Evolutionary conservation across 2,113 vertebrate species (phyloP).

Genomic region (Sapajus apella): DNA sequence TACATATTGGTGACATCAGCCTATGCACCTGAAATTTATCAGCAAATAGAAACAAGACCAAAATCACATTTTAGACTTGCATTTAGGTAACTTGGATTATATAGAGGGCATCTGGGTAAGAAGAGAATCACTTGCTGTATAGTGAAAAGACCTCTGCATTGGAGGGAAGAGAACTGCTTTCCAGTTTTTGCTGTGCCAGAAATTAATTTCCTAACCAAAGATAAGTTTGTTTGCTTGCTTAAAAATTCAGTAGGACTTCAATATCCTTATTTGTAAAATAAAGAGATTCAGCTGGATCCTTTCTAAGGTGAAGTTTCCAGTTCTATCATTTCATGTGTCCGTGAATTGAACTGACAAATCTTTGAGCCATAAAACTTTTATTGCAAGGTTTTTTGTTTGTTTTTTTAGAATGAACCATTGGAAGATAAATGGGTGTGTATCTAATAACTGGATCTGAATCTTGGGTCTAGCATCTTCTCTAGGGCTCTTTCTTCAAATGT

Average conservation of each 20-base stretch:
- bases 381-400: neutral
- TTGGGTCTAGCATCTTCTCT: neutral
- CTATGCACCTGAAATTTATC: neutral
- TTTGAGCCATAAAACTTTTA: neutral
- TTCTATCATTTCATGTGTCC: neutral
- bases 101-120: neutral
- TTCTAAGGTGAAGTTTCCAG: neutral
- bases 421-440: neutral
- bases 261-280: neutral
- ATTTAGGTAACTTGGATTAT: neutral
- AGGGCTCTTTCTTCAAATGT: neutral
- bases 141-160: neutral
- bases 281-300: neutral
- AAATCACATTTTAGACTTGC: neutral
- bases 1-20: neutral
- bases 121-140: neutral
- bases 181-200: neutral
- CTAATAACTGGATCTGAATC: neutral
- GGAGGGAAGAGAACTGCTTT: neutral
- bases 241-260: neutral
- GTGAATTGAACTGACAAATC: neutral
- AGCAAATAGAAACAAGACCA: neutral
- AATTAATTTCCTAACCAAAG: neutral
- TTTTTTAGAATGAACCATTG: neutral
- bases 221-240: neutral